Evolutionary conservation across 2,888 invertebrate genomes (phyloP).

Genomic region (Synergus japonicus): DNA sequence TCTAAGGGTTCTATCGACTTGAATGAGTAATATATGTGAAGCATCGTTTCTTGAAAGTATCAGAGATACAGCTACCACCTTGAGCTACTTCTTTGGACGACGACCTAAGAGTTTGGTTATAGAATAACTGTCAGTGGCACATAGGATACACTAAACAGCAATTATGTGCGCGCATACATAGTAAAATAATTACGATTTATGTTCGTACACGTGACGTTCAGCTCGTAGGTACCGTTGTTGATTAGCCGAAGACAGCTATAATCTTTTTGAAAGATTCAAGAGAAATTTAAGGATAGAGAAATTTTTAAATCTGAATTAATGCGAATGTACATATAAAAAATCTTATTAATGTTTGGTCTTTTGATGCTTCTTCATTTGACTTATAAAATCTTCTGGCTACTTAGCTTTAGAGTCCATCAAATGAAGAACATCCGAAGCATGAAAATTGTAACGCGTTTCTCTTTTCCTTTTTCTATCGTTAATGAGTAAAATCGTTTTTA

Average conservation of each 20-base stretch:
- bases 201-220: not conserved
- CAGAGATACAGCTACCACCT: not conserved
- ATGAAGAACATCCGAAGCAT: constrained; percentile 55
- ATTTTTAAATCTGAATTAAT: too few relatives aligned
- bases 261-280: too few relatives aligned
- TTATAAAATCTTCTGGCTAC: constrained; percentile 2
- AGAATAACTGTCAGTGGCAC: constrained; percentile 33
- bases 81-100: constrained; percentile 42
- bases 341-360: not conserved
- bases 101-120: constrained; percentile 33
- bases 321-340: too few relatives aligned
- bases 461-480: constrained; percentile 49
- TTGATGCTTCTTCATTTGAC: not conserved
- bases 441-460: constrained; percentile 62
- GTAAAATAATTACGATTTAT: not conserved
- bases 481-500: constrained; percentile 38
- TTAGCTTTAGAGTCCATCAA: constrained; percentile 17
- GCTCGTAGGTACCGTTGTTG: not conserved
- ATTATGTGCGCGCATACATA: not conserved
- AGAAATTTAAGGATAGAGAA: too few relatives aligned
- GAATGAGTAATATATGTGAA: not conserved
- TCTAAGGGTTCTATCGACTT: constrained; percentile 4
- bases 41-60: not conserved
- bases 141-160: constrained; percentile 1
- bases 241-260: not conserved